Conservation (phyloP, 2,113 vertebrate species). For the Saccopteryx leptura region DNA sequence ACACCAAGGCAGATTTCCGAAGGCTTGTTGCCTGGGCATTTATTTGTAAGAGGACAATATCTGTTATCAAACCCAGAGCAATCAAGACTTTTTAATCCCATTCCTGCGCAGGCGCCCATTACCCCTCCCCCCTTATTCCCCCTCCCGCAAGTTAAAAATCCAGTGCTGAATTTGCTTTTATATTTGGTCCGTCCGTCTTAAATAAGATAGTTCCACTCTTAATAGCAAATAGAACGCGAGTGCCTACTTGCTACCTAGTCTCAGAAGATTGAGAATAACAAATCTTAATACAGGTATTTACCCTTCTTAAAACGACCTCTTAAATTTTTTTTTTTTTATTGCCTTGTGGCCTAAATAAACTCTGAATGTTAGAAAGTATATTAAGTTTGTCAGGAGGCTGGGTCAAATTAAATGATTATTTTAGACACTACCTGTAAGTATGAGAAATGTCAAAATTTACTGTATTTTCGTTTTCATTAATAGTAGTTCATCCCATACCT, state of each 20-base stretch:
- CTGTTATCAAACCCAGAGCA: not conserved
- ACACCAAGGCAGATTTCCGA: not conserved
- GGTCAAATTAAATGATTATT: not conserved
- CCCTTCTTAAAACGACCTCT: not conserved
- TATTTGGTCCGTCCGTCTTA: not conserved
- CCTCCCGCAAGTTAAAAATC: not conserved
- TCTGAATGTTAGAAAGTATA: not conserved
- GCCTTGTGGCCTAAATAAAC: not conserved
- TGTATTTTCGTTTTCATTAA: not conserved
- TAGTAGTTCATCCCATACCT: not conserved
- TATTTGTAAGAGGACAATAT: not conserved
- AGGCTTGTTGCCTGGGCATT: not conserved
- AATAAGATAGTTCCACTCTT: not conserved
- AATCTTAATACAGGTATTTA: not conserved
- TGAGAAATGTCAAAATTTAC: not conserved
- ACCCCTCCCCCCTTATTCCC: no score
- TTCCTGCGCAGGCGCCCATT: accelerated
- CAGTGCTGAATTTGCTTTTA: not conserved
- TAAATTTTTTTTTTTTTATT: not conserved
- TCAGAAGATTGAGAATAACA: not conserved
- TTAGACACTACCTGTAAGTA: not conserved
- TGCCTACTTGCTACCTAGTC: not conserved
- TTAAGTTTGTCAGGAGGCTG: not conserved
- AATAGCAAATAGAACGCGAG: not conserved
- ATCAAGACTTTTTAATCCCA: not conserved